Base-by-base conservation (phyloP, 2,888 invertebrate species). In the Gisinianus flammeolus region DNA sequence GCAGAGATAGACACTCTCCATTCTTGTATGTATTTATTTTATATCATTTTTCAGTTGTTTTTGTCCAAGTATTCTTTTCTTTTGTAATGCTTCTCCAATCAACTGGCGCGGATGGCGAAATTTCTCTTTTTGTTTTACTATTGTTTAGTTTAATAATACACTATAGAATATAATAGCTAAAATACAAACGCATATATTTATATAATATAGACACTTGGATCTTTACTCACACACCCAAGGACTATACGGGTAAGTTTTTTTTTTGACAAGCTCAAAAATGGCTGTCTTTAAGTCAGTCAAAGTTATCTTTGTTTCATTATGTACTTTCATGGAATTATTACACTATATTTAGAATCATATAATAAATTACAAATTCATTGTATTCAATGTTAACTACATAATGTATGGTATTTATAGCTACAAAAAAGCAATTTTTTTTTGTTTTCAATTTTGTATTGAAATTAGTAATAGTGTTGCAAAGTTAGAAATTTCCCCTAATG, bases 231-330 rank as follows among this genome's bases (percentile, higher is more conserved):
- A 16, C 8, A 54, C 54, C n/a, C 54, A n/a, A n/a, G n/a, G n/a
- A n/a, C n/a, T n/a, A n/a, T n/a, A n/a, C n/a, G 54, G 54, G 3
- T 54, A 19, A 8, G 4, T 5, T 44, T 5, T 19, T n/a, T n/a
- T n/a, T 4, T 54, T 16, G 54, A 54, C 54, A 54, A 54, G 54
- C 54, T 54, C 54, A 54, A 54, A 54, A 54, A 54, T 54, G 54
- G 54, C 54, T 54, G 54, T 54, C 54, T 12, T 54, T 54, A 54
- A 54, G n/a, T 54, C n/a, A n/a, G 54, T 54, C 54, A 54, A 44
- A 54, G 54, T 54, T 54, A 54, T 54, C 54, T 54, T 54, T 54
- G 19, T 54, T n/a, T 54, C 5, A n/a, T 54, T 54, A 54, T n/a
- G n/a, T 54, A 16, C 44, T 44, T 44, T 54, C 19, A 54, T 54